Base-by-base conservation (phyloP, 2,797 vertebrate genomes). In the Gastrophryne carolinensis region DNA sequence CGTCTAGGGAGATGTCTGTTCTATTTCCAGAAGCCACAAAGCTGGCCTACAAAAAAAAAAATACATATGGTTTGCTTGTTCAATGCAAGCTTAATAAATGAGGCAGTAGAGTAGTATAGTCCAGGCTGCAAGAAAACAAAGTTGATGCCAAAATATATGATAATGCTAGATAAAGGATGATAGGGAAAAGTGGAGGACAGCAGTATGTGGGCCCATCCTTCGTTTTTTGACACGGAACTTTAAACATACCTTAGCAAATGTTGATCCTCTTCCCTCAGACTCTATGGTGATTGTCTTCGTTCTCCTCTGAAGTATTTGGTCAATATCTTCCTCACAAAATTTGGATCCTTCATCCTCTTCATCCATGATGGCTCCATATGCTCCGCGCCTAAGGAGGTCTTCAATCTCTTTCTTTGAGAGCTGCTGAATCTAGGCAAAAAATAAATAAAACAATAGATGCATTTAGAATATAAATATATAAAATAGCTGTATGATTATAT, bases 241-340 rank as follows among this genome's bases (percentile, higher is more conserved):
- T 74, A 19, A 73, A 29, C 8, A 79, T 79, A 98, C 97, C 94
- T 99, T 99, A 35, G 97, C 97, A 87, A 99, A 99, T 0, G 97
- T 99, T 81, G 97, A 99, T 8, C 97, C 97, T 32, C 97, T 90
- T 61, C 97, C 97, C 86, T 99, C 97, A 0, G 97, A 98, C 81
- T 99, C 97, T 49, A 99, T 99, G 0, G 95, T 99, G 84, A 99
- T 99, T 7, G 97, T 99, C 90, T 98, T 98, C 58, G 97, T 99
- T 24, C 97, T 91, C 63, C 97, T 92, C 69, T 98, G 95, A 80
- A 99, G 88, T 80, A 99, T 99, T 86, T 99, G 97, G 86, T 99
- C 97, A 0, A 99, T 99, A 79, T 99, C 97, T 60, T 99, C 97
- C 82, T 99, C 97, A 76, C 97, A 99, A 85, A 99, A 99, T 82